Percentiles rank a stretch among this genome's conserved stretches.
Conservation (phyloP, 2,888 invertebrate species). For the Boloria euphrosyne region DNA sequence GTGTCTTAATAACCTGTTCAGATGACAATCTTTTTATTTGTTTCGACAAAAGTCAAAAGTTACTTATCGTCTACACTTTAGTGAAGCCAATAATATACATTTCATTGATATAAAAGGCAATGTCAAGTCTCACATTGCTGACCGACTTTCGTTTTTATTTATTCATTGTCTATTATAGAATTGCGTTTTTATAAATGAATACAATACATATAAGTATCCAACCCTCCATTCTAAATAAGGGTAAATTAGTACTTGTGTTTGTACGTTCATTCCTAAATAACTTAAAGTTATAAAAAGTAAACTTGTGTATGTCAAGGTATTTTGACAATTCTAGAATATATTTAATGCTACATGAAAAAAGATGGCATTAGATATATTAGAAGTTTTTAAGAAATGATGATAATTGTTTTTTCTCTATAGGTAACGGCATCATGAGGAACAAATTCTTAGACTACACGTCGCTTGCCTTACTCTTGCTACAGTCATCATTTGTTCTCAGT, state of each 20-base stretch:
- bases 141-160: slow-evolving; percentile 39
- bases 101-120: slow-evolving; percentile 24
- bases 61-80: not conserved
- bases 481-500: slow-evolving; percentile 69
- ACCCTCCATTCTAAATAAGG: slow-evolving; percentile 14
- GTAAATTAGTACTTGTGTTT: slow-evolving; percentile 1
- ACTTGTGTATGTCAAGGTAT: too few species aligned
- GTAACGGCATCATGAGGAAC: slow-evolving; percentile 64
- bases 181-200: slow-evolving; percentile 29
- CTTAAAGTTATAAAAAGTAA: not conserved
- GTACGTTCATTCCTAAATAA: not conserved
- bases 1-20: slow-evolving; percentile 6
- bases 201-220: slow-evolving; percentile 1
- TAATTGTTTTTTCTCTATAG: slow-evolving; percentile 46
- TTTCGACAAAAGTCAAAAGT: slow-evolving; percentile 1
- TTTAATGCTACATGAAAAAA: too few species aligned
- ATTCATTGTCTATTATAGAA: slow-evolving; percentile 26
- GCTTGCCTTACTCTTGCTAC: slow-evolving; percentile 68
- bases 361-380: too few species aligned
- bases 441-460: slow-evolving; percentile 72
- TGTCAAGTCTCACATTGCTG: slow-evolving; percentile 33
- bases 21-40: slow-evolving; percentile 8
- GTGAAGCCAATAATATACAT: slow-evolving; percentile 1
- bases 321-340: too few species aligned
- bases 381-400: not conserved